phyloP scores from a whole-genome alignment of 2,888 invertebrate species.

The Ochropleura leucogaster region DNA sequence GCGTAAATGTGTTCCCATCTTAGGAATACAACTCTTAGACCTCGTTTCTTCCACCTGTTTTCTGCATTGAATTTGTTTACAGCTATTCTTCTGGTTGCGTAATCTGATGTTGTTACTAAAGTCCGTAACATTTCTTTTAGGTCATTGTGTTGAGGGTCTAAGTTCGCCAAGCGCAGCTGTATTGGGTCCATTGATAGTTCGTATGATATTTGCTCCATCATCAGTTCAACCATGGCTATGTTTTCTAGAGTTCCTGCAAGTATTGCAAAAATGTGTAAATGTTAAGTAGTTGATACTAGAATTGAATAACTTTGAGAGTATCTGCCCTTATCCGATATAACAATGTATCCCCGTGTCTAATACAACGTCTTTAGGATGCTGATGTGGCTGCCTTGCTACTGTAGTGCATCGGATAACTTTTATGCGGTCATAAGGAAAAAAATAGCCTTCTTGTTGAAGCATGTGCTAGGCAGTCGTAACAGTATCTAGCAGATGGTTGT shows the following conservation, averaged over 20 bases:
- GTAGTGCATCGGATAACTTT: too few species aligned
- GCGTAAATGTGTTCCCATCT: conserved; percentile 79
- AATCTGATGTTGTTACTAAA: conserved; percentile 83
- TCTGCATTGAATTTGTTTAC: conserved; percentile 89
- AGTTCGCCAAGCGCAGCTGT: conserved; percentile 89
- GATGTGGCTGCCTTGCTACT: too few species aligned
- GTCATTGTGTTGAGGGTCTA: conserved; percentile 74
- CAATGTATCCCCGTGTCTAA: too few species aligned
- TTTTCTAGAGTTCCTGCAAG: conserved; percentile 87
- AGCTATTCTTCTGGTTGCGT: conserved; percentile 80
- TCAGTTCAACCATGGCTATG: conserved; percentile 88
- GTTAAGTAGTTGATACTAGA: background rate
- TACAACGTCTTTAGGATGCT: too few species aligned
- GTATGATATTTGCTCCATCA: conserved; percentile 92
- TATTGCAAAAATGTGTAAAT: background rate
- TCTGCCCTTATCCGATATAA: background rate
- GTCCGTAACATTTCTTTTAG: conserved; percentile 87
- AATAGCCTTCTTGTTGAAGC: too few species aligned
- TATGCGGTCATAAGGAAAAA: too few species aligned
- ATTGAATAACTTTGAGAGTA: background rate
- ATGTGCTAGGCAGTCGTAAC: too few species aligned
- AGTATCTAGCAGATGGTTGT: too few species aligned
- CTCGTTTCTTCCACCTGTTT: conserved; percentile 94
- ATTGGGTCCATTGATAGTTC: conserved; percentile 89
- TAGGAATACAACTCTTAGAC: conserved; percentile 91